These are phyloP conservation scores for Lepidothrix coronata DNA, from an alignment of 2,113 vertebrate genomes.

Conservation along the genomic window DNA sequence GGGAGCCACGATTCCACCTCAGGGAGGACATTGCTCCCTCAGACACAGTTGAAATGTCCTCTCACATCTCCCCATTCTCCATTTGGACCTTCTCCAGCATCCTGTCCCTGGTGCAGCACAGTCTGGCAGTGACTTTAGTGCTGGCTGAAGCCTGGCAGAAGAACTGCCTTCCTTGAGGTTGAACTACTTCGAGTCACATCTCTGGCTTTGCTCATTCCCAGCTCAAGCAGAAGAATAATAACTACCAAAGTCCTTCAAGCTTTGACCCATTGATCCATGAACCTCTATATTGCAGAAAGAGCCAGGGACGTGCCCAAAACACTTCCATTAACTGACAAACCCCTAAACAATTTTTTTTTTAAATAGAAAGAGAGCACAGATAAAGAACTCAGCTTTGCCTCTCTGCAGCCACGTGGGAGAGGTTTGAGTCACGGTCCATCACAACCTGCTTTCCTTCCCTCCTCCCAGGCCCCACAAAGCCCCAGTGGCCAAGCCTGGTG, in stretches of 20 bases:
- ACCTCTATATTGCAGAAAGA: neutral
- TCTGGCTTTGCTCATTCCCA: neutral
- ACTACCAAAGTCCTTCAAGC: neutral
- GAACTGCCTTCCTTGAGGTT: neutral
- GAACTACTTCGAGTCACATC: neutral
- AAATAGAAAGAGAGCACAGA: neutral
- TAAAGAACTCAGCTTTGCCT: neutral
- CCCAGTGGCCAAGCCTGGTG: neutral
- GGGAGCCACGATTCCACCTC: neutral
- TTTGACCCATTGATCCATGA: neutral
- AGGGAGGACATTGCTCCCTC: neutral
- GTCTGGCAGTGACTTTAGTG: neutral
- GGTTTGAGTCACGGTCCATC: neutral
- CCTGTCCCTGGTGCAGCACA: neutral
- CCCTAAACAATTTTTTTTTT: neutral
- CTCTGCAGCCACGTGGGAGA: neutral
- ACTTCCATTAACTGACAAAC: neutral
- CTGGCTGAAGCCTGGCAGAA: neutral
- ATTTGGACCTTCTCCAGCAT: neutral
- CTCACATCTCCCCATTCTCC: neutral
- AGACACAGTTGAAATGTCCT: neutral
- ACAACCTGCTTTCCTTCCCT: neutral
- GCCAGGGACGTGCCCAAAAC: neutral
- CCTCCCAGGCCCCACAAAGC: neutral
- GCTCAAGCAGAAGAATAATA: neutral